A percentile compares a stretch with the other conserved stretches of the same genome.
These are phyloP conservation scores for Pyralis farinalis DNA, from an alignment of 2,888 invertebrate genomes.

Conservation along the genomic window DNA sequence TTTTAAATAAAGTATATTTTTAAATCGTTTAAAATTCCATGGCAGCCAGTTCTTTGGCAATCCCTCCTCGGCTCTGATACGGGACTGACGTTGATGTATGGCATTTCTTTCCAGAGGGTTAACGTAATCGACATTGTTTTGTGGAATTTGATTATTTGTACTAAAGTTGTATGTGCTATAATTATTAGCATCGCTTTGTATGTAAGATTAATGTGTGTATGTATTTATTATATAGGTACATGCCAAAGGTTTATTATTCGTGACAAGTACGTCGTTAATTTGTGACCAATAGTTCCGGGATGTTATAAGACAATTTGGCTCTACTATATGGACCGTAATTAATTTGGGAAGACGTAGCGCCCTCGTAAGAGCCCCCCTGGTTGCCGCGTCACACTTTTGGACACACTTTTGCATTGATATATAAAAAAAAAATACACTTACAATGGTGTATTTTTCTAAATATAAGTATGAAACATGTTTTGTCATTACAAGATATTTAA, in stretches of 20 bases:
- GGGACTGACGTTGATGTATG: constrained; percentile 59
- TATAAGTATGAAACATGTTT: too few species aligned
- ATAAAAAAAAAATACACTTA: too few species aligned
- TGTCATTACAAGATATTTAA: too few species aligned
- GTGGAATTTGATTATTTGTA: constrained; percentile 16
- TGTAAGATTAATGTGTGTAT: too few species aligned
- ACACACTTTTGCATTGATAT: too few species aligned
- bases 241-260: not conserved
- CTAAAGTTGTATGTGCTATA: constrained; percentile 10
- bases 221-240: too few species aligned
- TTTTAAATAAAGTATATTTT: not conserved
- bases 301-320: not conserved
- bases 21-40: constrained; percentile 44
- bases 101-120: constrained; percentile 37
- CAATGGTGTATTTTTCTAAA: too few species aligned
- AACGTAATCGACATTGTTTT: constrained; percentile 33
- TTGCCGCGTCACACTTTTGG: too few species aligned
- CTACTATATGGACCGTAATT: constrained; percentile 1
- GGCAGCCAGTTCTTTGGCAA: constrained; percentile 45
- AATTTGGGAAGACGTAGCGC: not conserved
- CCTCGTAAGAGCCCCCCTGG: too few species aligned
- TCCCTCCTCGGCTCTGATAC: constrained; percentile 44
- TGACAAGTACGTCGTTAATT: not conserved
- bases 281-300: not conserved
- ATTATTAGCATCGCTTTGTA: too few species aligned